These are phyloP conservation scores for Acarapis woodi DNA, from an alignment of 1,140 invertebrate species.

Conservation along the genomic window DNA sequence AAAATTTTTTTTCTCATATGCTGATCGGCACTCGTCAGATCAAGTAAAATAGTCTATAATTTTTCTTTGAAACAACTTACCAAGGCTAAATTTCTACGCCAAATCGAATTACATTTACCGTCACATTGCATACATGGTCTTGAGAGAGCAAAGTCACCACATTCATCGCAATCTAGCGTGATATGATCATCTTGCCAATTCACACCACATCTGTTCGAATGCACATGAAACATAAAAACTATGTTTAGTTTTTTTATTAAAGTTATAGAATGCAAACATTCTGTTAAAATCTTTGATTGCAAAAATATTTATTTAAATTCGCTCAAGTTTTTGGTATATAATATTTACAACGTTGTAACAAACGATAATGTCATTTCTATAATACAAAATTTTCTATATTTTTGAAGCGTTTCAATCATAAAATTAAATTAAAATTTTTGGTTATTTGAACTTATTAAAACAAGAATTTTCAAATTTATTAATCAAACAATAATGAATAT, in stretches of 20 bases:
- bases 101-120: slow-evolving; percentile 34
- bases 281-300: neutral
- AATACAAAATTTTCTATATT: too few species aligned
- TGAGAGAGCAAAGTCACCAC: slow-evolving; percentile 43
- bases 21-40: too few species aligned
- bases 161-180: slow-evolving; percentile 44
- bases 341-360: neutral
- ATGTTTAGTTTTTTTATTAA: neutral
- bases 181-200: slow-evolving; percentile 49
- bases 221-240: too few species aligned
- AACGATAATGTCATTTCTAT: too few species aligned
- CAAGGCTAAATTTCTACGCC: slow-evolving; percentile 44
- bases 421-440: too few species aligned
- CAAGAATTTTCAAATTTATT: too few species aligned
- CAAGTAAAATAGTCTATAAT: too few species aligned
- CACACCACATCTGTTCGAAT: slow-evolving; percentile 33
- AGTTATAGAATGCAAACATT: neutral
- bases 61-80: too few species aligned
- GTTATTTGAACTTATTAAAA: too few species aligned
- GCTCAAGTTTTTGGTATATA: neutral
- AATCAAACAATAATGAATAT: too few species aligned
- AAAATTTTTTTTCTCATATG: too few species aligned
- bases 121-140: slow-evolving; percentile 44
- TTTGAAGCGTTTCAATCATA: too few species aligned
- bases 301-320: neutral